Evolutionary conservation across 2,888 invertebrate species (phyloP).

Genomic region (Acholoe squamosa): DNA sequence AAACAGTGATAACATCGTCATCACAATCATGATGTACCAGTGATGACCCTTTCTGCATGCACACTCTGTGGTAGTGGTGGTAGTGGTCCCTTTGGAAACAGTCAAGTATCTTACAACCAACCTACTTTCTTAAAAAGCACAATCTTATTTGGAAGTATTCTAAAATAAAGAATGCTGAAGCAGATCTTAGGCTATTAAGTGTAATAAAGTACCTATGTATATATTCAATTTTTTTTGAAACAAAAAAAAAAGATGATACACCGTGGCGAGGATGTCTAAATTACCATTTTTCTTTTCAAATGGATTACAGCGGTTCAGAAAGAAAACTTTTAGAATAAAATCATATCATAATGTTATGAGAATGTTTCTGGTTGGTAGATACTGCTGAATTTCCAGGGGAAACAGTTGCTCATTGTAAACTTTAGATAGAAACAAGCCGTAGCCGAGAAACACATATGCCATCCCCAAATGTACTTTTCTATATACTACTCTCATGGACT

Average conservation of each 20-base stretch:
- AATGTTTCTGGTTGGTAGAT: not conserved
- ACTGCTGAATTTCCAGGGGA: not conserved
- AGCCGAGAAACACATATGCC: not conserved
- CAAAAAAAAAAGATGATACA: too few relatives aligned
- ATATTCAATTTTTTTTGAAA: too few relatives aligned
- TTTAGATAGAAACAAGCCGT: not conserved
- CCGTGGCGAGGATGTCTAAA: too few relatives aligned
- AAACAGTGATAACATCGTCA: slow-evolving; percentile 1
- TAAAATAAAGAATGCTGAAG: too few relatives aligned
- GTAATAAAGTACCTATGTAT: too few relatives aligned
- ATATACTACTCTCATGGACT: not conserved
- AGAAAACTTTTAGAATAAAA: too few relatives aligned
- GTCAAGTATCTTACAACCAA: not conserved
- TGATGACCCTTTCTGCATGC: slow-evolving; percentile 48
- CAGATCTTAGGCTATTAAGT: too few relatives aligned
- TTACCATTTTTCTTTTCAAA: too few relatives aligned
- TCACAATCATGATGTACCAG: not conserved
- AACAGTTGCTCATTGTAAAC: not conserved
- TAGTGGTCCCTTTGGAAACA: not conserved
- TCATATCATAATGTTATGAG: too few relatives aligned
- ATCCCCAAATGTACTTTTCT: not conserved
- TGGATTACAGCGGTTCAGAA: too few relatives aligned
- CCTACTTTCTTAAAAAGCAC: not conserved
- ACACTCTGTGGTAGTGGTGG: not conserved
- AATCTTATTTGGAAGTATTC: too few relatives aligned